Evolutionary conservation across 2,797 vertebrate genomes (phyloP), one percentile per base, ranked within the genome.

Genomic region (Champsocephalus esox): DNA sequence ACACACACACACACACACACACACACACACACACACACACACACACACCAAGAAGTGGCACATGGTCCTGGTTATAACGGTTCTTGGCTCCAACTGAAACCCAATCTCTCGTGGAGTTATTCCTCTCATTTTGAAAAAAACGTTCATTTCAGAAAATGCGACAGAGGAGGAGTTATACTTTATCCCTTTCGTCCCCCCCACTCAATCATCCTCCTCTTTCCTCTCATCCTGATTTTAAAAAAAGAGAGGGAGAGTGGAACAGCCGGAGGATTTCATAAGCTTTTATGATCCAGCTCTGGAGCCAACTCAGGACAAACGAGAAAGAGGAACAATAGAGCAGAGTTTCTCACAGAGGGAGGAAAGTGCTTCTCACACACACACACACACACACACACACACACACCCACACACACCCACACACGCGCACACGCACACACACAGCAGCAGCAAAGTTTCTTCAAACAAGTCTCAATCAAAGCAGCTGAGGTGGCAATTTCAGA

Each of bases 1-100:
- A 66, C 24, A 74, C 65, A 67, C 44, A 70, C 11, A 55, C 63
- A 55, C 60, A 49, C 68, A 80, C 71, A 70, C 75, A 54, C 65
- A 75, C 73, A 48, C 65, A 78, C 73, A 64, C 58, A 63, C 28
- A 28, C 28, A 28, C 24, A 54, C 65, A 78, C 73, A 63, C 58
- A 65, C 72, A 62, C 56, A 77, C 66, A 77, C 78, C 81, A 86
- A 86, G 80, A 89, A 92, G 87, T 73, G 84, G 89, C 94, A 95
- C 92, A 94, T 94, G 94, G 89, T 94, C 84, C 75, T 95, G 88
- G 88, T 95, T 95, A 94, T 87, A 90, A 90, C 83, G 62, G 45
- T 83, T 90, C 81, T 90, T 78, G 76, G 83, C 80, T 90, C 88
- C 85, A 86, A 92, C 90, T 91, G 90, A 90, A 95, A 94, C 73